These are phyloP conservation scores for Gymnoscelis rufifasciata DNA, from an alignment of 2,888 invertebrate species.

Conservation along the genomic window DNA sequence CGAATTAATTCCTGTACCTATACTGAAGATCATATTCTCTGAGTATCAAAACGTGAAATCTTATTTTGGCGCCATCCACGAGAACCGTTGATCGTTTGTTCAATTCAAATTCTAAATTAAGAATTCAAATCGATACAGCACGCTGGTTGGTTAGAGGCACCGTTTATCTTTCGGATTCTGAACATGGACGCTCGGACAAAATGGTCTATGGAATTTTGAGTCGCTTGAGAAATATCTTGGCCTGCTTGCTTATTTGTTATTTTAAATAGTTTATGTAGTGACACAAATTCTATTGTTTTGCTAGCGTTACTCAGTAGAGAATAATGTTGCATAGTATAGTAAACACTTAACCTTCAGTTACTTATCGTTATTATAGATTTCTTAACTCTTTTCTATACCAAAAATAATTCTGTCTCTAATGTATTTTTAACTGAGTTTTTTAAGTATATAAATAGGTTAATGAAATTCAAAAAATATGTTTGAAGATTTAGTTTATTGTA, in stretches of 20 bases:
- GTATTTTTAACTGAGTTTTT: too few species aligned
- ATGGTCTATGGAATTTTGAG: constrained; percentile 22
- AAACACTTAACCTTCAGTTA: too few species aligned
- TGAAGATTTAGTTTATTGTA: too few species aligned
- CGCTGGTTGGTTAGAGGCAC: constrained; percentile 26
- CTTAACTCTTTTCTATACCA: too few species aligned
- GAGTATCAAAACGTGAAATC: too few species aligned
- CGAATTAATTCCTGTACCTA: too few species aligned
- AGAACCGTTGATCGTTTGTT: constrained; percentile 36
- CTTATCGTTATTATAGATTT: too few species aligned
- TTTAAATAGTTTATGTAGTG: constrained; percentile 4
- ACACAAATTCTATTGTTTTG: constrained; percentile 18
- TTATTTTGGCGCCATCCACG: constrained; percentile 21
- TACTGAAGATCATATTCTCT: too few species aligned
- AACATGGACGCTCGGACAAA: constrained; percentile 26
- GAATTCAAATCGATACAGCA: constrained; percentile 37
- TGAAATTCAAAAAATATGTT: too few species aligned
- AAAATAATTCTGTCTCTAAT: too few species aligned
- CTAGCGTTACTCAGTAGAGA: constrained; percentile 5
- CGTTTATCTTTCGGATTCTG: constrained; percentile 37
- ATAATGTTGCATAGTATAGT: too few species aligned
- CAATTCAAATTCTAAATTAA: constrained; percentile 38
- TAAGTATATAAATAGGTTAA: too few species aligned
- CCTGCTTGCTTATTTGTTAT: not conserved
- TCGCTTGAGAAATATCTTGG: constrained; percentile 21